Percentiles rank a stretch among this genome's conserved stretches.
These are phyloP conservation scores for Mantis religiosa DNA, from an alignment of 2,888 invertebrate species.

Conservation along the genomic window DNA sequence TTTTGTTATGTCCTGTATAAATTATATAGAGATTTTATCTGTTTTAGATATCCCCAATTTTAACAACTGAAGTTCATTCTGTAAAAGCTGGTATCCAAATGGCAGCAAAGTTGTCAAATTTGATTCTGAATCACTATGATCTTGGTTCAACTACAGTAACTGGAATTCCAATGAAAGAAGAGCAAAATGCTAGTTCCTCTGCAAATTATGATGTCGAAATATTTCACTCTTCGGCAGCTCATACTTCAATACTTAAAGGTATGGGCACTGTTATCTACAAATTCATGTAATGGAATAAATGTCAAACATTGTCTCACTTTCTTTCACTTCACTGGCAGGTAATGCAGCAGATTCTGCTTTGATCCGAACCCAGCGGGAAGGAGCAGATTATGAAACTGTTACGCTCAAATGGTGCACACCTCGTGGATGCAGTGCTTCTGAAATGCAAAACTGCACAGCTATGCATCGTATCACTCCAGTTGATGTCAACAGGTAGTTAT, in stretches of 20 bases:
- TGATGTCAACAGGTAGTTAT: constrained; percentile 68
- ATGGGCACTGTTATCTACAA: not conserved
- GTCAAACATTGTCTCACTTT: constrained; percentile 13
- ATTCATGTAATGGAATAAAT: constrained; percentile 32
- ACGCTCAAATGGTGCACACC: constrained; percentile 97
- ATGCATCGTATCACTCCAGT: constrained; percentile 91
- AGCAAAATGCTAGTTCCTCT: constrained; percentile 95
- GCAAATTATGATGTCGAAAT: constrained; percentile 99
- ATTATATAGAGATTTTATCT: not conserved
- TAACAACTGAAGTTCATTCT: constrained; percentile 77
- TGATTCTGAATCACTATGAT: constrained; percentile 82
- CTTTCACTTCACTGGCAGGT: constrained; percentile 36
- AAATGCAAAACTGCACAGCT: constrained; percentile 76
- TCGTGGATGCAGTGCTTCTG: constrained; percentile 75
- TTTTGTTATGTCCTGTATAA: too few relatives aligned
- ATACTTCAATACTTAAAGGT: constrained; percentile 70
- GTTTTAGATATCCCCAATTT: constrained; percentile 61
- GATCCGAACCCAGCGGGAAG: constrained; percentile 64
- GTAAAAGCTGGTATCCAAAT: constrained; percentile 59
- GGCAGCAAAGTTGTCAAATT: constrained; percentile 67
- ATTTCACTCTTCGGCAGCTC: constrained; percentile 83
- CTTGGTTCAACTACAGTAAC: constrained; percentile 95
- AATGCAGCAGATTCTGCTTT: constrained; percentile 60
- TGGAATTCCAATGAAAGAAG: constrained; percentile 99
- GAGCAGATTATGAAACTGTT: constrained; percentile 74